These are phyloP conservation scores for Chymomyza costata DNA, from an alignment of 1,140 invertebrate genomes.

Conservation along the genomic window DNA sequence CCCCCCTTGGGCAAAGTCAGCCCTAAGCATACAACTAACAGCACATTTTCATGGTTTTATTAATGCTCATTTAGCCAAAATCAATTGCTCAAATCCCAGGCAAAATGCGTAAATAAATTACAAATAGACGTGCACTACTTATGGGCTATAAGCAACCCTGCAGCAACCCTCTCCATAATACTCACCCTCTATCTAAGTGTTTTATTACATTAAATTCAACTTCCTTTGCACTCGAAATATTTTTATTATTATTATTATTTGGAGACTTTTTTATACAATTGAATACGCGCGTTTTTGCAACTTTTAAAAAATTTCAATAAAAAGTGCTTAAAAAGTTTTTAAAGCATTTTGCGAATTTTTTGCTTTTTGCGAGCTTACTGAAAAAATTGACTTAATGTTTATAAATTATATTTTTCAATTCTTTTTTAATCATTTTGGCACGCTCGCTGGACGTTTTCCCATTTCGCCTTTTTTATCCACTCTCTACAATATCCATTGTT, in stretches of 20 bases:
- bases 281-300: too few species aligned
- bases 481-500: slow-evolving; percentile 40
- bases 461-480: slow-evolving; percentile 28
- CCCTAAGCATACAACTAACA: too few species aligned
- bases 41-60: slow-evolving; percentile 29
- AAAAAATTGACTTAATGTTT: slow-evolving; percentile 34
- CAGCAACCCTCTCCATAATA: neutral
- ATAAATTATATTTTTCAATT: slow-evolving; percentile 18
- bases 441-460: neutral
- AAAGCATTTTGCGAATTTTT: slow-evolving; percentile 13
- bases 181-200: slow-evolving; percentile 17
- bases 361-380: slow-evolving; percentile 14
- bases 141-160: slow-evolving; percentile 7
- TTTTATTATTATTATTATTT: too few species aligned
- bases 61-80: slow-evolving; percentile 59
- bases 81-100: slow-evolving; percentile 53
- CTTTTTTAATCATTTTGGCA: slow-evolving; percentile 36
- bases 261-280: too few species aligned
- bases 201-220: slow-evolving; percentile 66
- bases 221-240: slow-evolving; percentile 46
- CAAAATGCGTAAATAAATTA: slow-evolving; percentile 25
- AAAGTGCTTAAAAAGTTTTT: too few species aligned
- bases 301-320: too few species aligned
- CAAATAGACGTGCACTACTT: slow-evolving; percentile 22
- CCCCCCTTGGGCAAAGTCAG: neutral